Base-by-base conservation (phyloP, 2,113 vertebrate species). In the Smithornis capensis region DNA sequence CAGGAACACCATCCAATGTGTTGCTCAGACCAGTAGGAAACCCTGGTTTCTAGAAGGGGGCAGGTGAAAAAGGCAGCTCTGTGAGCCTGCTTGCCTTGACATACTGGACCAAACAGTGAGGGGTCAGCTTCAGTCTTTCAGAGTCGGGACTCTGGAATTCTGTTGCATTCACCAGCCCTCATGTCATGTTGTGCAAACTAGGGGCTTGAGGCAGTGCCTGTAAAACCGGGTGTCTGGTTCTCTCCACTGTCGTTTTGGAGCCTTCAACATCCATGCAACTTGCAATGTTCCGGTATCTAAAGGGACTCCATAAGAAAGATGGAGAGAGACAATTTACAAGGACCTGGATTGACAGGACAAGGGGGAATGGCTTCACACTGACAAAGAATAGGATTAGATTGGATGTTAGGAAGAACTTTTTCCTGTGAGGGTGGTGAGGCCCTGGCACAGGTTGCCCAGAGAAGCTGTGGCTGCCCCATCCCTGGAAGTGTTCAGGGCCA, bases 311-410 rank as follows among this genome's bases (percentile, higher is more conserved):
- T 6, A 55, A 63, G 47, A 28, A 90, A 33, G 40, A 63, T 49
- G 35, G 6, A 56, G 22, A 29, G 19, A 40, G 56, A 31, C 49
- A 37, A 0, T 47, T 56, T 22, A 22, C 14, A 53, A 56, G 31
- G 35, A 18, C 35, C 6, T 77, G 80, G 7, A 83, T 22, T 56
- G 56, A 24, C 31, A 70, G 35, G 14, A 42, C 35, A 33, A 33
- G 22, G 35, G 19, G 6, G 1, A 50, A 63, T 44, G 71, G 35
- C 35, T 77, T 77, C 49, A 63, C 10, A 63, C 42, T 33, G 31
- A 42, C 31, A 56, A 12, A 42, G 6, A 40, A 4, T 0, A 56
- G 23, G 12, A 1, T 77, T 50, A 56, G 35, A 11, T 8, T 70
- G 80, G 37, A 44, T 35, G 33, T 63, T 16, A 49, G n/a, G 35